Evolutionary conservation across 1,140 invertebrate species (phyloP), one percentile per base, ranked within the genome.

Genomic region (Diploscapter pachys): DNA sequence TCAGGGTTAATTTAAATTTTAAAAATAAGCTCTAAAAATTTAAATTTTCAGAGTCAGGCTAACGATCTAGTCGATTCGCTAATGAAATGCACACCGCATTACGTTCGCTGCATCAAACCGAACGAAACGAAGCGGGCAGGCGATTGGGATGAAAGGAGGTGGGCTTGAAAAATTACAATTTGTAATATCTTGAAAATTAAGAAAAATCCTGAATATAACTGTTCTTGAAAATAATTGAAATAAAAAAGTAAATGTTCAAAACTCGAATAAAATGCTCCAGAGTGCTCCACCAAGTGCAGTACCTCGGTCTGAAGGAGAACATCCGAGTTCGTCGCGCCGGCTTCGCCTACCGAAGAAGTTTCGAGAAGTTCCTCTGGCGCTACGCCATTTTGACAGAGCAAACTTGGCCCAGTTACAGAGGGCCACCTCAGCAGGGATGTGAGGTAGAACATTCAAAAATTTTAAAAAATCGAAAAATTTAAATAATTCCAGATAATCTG

Each of bases 31-130:
- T 11, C 71, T 63, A 13, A 63, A 57, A 72, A 52, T 11, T 76
- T 66, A 8, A 52, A 57, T 62, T 63, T 76, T 52, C 78, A 89
- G 87, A 90, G 87, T 59, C 91, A 92, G 84, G 90, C 91, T 6
- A 91, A 91, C 82, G 87, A 89, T 66, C 87, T 92, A n/a, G 90
- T 92, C 3, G 89, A 89, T 9, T 91, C 91, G 72, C 81, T 92
- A 77, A 91, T 90, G 88, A 89, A 89, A 77, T 92, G 91, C 81
- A 90, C 90, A 4, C 91, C 91, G 50, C 91, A 92, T 88, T 91
- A 91, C 78, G 89, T 92, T 57, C 84, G 91, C 54, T 92, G 92
- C 82, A 91, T 92, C 73, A 92, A 92, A 83, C 91, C 91, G 3
- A 92, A 92, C 82, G 91, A 92, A 83, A 91, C 90, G 5, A 92